Evolutionary conservation across 1,140 invertebrate genomes (phyloP).

Genomic region (Formica exsecta): DNA sequence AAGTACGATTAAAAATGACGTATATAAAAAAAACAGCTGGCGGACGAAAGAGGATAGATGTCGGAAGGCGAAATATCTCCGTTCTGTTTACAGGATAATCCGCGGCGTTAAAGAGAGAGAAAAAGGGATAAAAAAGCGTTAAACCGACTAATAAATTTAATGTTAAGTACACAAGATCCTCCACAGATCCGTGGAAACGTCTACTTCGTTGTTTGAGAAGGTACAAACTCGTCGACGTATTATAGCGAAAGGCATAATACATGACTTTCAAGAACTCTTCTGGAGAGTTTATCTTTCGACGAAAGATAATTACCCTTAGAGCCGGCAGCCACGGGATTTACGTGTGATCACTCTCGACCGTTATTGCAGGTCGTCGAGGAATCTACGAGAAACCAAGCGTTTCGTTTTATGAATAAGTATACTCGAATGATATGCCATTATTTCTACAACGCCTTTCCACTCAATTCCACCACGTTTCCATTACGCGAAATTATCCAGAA

Average conservation of each 20-base stretch:
- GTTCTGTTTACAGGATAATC: conserved; percentile 18
- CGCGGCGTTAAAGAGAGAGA: conserved; percentile 6
- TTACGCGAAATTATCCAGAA: conserved; percentile 68
- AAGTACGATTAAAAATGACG: conserved; percentile 52
- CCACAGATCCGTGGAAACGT: conserved; percentile 10
- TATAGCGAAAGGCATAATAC: conserved; percentile 53
- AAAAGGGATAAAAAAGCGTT: not conserved
- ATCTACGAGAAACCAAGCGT: not conserved
- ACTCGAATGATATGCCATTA: conserved; percentile 55
- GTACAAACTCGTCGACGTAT: conserved; percentile 46
- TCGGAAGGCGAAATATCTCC: conserved; percentile 14
- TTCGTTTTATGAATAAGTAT: conserved; percentile 33
- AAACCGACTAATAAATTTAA: conserved; percentile 58
- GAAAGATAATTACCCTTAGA: conserved; percentile 59
- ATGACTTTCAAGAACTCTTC: conserved; percentile 52
- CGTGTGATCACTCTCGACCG: conserved; percentile 22
- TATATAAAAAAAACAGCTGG: conserved; percentile 18
- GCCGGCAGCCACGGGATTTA: conserved; percentile 31
- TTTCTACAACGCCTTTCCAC: conserved; percentile 61
- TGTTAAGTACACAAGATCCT: conserved; percentile 41
- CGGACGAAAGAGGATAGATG: not conserved
- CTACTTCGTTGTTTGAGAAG: conserved; percentile 42
- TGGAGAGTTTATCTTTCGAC: conserved; percentile 41
- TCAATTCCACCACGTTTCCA: conserved; percentile 46
- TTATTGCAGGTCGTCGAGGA: conserved; percentile 28